Percentiles rank a stretch among this genome's conserved stretches.
These are phyloP conservation scores for Scalopus aquaticus DNA, from an alignment of 2,113 vertebrate genomes.

Conservation along the genomic window DNA sequence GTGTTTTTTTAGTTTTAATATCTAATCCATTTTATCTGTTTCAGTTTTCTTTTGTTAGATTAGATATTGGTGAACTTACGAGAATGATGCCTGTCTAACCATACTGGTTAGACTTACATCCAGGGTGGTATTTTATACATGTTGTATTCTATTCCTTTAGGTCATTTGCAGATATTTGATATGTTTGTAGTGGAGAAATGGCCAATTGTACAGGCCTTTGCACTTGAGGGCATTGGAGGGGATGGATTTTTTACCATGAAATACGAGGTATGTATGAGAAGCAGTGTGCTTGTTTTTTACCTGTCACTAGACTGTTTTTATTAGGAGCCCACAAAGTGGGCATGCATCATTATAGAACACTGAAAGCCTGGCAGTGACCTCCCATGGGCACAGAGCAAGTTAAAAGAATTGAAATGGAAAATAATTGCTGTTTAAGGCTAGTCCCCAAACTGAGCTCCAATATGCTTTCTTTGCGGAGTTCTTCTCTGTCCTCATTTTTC, in stretches of 20 bases:
- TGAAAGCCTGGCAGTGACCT: slow-evolving; percentile 26
- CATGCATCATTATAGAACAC: not conserved
- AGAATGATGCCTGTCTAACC: slow-evolving; percentile 13
- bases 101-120: slow-evolving; percentile 41
- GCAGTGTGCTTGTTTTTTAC: slow-evolving; percentile 39
- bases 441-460: not conserved
- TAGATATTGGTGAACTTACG: not conserved
- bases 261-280: slow-evolving; percentile 88
- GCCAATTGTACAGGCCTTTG: slow-evolving; percentile 98
- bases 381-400: not conserved
- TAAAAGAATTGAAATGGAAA: slow-evolving; percentile 41
- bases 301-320: not conserved
- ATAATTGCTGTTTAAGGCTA: not conserved
- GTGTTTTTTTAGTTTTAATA: slow-evolving; percentile 39
- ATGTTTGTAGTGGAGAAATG: slow-evolving; percentile 98
- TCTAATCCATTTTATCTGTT: slow-evolving; percentile 36
- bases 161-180: slow-evolving; percentile 96
- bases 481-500: not conserved
- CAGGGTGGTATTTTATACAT: slow-evolving; percentile 59
- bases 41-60: slow-evolving; percentile 8
- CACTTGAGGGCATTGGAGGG: slow-evolving; percentile 96
- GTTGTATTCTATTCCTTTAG: slow-evolving; percentile 83
- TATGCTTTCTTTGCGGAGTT: not conserved
- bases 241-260: slow-evolving; percentile 99
- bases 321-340: not conserved